Conservation (phyloP, 2,113 vertebrate genomes). For the Hemiprocne comata region DNA sequence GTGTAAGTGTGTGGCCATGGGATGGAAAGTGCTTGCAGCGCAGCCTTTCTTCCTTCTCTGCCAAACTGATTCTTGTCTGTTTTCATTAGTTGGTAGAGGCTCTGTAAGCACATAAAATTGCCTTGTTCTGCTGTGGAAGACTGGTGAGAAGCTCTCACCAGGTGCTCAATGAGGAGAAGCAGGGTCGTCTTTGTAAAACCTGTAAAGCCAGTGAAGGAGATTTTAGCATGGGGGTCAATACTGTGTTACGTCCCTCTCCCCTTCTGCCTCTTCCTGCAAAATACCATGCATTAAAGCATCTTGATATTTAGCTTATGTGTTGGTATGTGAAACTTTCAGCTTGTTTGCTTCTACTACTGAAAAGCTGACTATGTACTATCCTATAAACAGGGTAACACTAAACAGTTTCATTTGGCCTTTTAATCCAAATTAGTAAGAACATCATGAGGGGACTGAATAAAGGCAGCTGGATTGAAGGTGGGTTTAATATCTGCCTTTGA, state of each 20-base stretch:
- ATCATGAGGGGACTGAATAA: not conserved
- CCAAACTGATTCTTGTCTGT: not conserved
- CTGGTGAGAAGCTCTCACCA: rapidly evolving
- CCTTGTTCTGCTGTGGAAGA: not conserved
- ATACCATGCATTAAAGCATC: not conserved
- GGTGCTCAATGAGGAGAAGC: not conserved
- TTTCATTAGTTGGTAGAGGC: not conserved
- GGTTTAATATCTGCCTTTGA: not conserved
- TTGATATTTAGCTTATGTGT: not conserved
- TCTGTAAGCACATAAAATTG: not conserved
- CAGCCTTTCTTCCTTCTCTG: not conserved
- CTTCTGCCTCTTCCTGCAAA: not conserved
- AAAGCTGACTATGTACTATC: not conserved
- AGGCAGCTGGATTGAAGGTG: not conserved
- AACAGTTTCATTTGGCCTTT: not conserved
- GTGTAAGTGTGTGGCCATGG: not conserved
- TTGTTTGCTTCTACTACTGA: not conserved
- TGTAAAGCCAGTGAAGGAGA: not conserved
- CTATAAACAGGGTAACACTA: not conserved
- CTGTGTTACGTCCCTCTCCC: not conserved
- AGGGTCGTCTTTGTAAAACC: not conserved
- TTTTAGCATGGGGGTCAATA: not conserved
- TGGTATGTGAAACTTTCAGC: rapidly evolving
- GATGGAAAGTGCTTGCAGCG: not conserved
- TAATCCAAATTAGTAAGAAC: not conserved